Conservation (phyloP, 2,797 vertebrate species). For the Tadarida brasiliensis region DNA sequence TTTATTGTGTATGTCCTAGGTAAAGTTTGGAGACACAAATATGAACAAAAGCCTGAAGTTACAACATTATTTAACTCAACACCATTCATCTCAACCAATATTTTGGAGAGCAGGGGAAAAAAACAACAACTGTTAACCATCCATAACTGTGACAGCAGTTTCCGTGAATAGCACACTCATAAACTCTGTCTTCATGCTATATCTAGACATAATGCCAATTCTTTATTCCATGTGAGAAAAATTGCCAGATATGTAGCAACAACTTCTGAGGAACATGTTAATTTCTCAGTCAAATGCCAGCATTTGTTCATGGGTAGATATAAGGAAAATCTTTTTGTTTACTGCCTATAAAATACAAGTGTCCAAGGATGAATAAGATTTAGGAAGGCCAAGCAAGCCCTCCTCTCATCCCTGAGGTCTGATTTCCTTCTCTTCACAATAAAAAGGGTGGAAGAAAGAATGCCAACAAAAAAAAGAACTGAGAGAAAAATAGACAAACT, state of each 20-base stretch:
- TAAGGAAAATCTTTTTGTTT: slow-evolving; percentile 65
- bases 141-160: slow-evolving; percentile 7
- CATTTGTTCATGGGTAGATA: slow-evolving; percentile 55
- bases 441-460: slow-evolving; percentile 58
- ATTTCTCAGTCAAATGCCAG: slow-evolving; percentile 48
- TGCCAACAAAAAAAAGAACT: neutral
- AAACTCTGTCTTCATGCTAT: slow-evolving; percentile 12
- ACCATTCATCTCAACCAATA: neutral
- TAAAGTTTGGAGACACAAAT: neutral
- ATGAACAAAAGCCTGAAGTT: neutral
- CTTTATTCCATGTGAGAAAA: slow-evolving; percentile 49
- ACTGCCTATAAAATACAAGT: slow-evolving; percentile 70
- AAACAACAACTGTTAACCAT: neutral
- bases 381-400: slow-evolving; percentile 71
- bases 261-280: neutral
- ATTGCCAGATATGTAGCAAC: slow-evolving; percentile 33
- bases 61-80: neutral
- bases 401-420: slow-evolving; percentile 32
- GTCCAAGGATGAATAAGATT: slow-evolving; percentile 59
- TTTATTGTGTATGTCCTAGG: neutral
- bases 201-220: slow-evolving; percentile 62
- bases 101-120: neutral
- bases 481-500: neutral
- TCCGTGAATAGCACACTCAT: neutral
- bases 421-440: slow-evolving; percentile 60